phyloP scores from a whole-genome alignment of 35 echinoderm and acorn worm genomes.

The Anneissia japonica region DNA sequence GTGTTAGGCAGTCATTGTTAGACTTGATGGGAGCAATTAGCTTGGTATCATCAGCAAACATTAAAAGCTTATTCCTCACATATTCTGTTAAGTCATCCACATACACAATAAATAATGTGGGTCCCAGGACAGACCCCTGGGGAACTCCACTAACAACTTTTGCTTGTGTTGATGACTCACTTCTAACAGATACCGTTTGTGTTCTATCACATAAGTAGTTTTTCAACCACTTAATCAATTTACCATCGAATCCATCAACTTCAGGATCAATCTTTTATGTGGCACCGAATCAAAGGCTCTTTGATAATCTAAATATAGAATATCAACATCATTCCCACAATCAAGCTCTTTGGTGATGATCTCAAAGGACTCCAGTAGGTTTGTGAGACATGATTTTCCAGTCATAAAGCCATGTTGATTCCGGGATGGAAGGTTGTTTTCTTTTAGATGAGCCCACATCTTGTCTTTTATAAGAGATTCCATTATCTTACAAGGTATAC shows the following conservation, averaged over 20 bases:
- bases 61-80: constrained; percentile 13
- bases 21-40: constrained; percentile 5
- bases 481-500: constrained; percentile 17
- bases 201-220: constrained; percentile 25
- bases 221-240: constrained; percentile 25
- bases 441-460: constrained; percentile 8
- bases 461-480: constrained; percentile 38
- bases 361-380: constrained; percentile 12
- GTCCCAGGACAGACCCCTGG: constrained; percentile 34
- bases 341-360: constrained; percentile 7
- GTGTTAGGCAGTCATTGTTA: neutral
- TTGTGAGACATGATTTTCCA: constrained; percentile 34
- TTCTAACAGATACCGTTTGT: constrained; percentile 17
- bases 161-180: constrained; percentile 13
- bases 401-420: constrained; percentile 7
- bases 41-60: constrained; percentile 48
- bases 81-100: constrained; percentile 31
- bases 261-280: constrained; percentile 24
- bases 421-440: neutral
- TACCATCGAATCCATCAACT: constrained; percentile 35
- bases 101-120: constrained; percentile 27
- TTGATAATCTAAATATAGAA: constrained; percentile 21
- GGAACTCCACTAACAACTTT: constrained; percentile 29
- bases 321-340: neutral
- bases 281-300: constrained; percentile 40